Base-by-base conservation (phyloP, 2,113 vertebrate species). In the Sander vitreus region DNA sequence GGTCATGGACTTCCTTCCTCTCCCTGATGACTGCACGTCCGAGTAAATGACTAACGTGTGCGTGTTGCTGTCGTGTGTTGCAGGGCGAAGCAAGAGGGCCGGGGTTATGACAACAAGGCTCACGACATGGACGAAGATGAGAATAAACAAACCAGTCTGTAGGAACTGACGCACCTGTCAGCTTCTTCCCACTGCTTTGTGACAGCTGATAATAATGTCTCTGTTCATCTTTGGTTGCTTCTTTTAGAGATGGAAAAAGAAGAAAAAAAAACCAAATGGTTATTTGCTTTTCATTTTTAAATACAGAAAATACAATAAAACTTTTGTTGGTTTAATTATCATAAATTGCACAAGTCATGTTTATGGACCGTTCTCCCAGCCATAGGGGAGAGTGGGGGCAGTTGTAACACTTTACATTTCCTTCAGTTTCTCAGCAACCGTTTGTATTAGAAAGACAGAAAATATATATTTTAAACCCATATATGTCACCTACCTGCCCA, bases 71-170 rank as follows among this genome's bases (percentile, higher is more conserved):
- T 48, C 11, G 66, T 80, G 68, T 67, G 73, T 86, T 65, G 9
- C 77, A 89, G 81, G 30, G 10, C 23, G 6, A 13, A 60, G 45
- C 30, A n/a, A 47, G 70, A 66, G 1, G 23, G 0, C 13, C 23
- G 18, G 23, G 60, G 6, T 10, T 83, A 63, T n/a, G 19, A 71
- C 6, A 57, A 69, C 33, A 66, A 47, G 64, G 10, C 53, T 23
- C 0, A 1, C 19, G 55, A 70, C 27, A 0, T 68, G 15, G 21
- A 71, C 1, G 62, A 3, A n/a, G 59, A 0, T n/a, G 3, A 75
- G 0, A 6, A 0, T 3, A 72, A 72, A 30, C 73, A 84, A 39
- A 84, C 81, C 64, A 67, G 14, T 36, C 45, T 89, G 39, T 89
- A 77, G 62, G 36, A 47, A 9, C 27, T 15, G 16, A 43, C 2